These are phyloP conservation scores for Hipparchia sbordonii DNA, from an alignment of 2,888 invertebrate genomes.

Conservation along the genomic window DNA sequence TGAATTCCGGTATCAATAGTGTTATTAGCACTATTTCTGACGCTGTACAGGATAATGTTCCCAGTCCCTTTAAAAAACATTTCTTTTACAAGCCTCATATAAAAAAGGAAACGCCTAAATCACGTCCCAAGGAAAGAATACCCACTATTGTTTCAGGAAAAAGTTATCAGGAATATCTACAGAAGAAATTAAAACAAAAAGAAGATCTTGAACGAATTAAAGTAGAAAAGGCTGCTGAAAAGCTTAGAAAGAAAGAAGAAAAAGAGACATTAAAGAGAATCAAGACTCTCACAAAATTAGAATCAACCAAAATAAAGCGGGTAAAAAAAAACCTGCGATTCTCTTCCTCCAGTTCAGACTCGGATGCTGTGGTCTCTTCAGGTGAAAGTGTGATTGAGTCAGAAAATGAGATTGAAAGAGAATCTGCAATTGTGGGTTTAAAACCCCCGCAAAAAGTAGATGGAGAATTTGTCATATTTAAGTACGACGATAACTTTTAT, in stretches of 20 bases:
- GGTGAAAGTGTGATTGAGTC: conserved; percentile 39
- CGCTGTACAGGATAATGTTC: conserved; percentile 37
- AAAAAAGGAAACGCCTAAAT: conserved; percentile 32
- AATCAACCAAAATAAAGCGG: conserved; percentile 36
- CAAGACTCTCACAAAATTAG: conserved; percentile 30
- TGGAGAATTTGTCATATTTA: conserved; percentile 38
- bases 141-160: conserved; percentile 38
- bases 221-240: conserved; percentile 39
- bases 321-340: conserved; percentile 37
- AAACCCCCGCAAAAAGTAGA: conserved; percentile 37
- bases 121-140: conserved; percentile 37
- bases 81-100: conserved; percentile 27
- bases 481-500: conserved; percentile 37
- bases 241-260: conserved; percentile 37
- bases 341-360: conserved; percentile 38
- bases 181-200: conserved; percentile 37
- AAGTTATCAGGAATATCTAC: conserved; percentile 35
- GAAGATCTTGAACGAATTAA: conserved; percentile 39
- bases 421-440: conserved; percentile 31
- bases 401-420: conserved; percentile 34
- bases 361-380: conserved; percentile 38
- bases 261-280: conserved; percentile 38
- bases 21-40: no score
- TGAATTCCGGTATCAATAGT: no score
- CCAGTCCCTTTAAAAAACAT: conserved; percentile 35